Conservation (phyloP, 1,140 invertebrate genomes). For the Gonioctena quinquepunctata region DNA sequence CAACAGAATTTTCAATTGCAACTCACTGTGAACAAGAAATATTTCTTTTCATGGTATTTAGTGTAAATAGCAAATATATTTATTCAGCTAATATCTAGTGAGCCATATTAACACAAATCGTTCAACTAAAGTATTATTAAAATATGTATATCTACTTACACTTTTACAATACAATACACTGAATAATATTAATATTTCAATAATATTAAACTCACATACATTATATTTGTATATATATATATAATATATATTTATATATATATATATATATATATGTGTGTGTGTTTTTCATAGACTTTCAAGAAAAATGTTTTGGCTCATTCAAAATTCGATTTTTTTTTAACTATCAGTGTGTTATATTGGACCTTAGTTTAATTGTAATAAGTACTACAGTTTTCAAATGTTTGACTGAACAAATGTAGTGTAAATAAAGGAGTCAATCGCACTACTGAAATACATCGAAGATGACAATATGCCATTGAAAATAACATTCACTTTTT, state of each 20-base stretch:
- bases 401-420: not conserved
- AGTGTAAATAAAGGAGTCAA: not conserved
- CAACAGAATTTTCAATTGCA: not conserved
- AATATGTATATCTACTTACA: not conserved
- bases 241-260: too few species aligned
- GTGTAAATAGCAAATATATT: not conserved
- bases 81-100: not conserved
- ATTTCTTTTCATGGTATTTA: not conserved
- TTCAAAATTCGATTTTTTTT: too few species aligned
- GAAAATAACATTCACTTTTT: not conserved
- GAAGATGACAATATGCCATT: not conserved
- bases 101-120: not conserved
- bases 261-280: too few species aligned
- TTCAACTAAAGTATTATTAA: not conserved
- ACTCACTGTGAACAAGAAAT: too few species aligned
- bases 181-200: too few species aligned
- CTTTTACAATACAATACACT: not conserved
- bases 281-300: too few species aligned
- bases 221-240: too few species aligned
- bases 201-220: too few species aligned
- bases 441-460: not conserved
- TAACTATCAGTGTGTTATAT: not conserved
- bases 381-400: not conserved
- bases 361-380: not conserved
- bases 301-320: too few species aligned